phyloP scores from a whole-genome alignment of 2,888 invertebrate genomes.

The Drosophila rellima region DNA sequence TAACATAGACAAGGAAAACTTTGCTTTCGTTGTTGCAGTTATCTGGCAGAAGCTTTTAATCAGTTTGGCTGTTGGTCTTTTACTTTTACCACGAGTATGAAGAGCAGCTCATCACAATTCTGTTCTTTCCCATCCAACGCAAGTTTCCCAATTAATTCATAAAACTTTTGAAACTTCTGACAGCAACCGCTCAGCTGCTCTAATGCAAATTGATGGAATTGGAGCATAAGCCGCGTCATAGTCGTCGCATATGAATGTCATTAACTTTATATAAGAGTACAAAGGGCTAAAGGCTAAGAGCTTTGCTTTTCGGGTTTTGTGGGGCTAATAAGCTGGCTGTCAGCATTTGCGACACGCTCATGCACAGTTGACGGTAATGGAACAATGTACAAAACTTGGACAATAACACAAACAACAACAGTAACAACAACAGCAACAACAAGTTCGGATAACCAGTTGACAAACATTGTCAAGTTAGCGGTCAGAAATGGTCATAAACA shows the following conservation, averaged over 20 bases:
- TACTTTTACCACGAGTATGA: constrained; percentile 6
- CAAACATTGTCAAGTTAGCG: constrained; percentile 59
- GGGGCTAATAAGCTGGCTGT: constrained; percentile 56
- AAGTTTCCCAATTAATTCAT: constrained; percentile 73
- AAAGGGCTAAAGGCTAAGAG: constrained; percentile 17
- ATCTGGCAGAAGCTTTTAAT: constrained; percentile 54
- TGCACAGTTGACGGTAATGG: constrained; percentile 34
- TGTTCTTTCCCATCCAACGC: constrained; percentile 23
- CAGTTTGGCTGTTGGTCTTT: constrained; percentile 46
- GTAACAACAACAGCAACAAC: constrained; percentile 10
- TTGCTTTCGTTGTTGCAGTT: constrained; percentile 19
- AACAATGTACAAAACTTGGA: constrained; percentile 59
- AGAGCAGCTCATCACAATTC: constrained; percentile 15
- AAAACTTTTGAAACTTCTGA: constrained; percentile 63
- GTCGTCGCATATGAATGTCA: constrained; percentile 45
- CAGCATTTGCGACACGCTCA: constrained; percentile 69
- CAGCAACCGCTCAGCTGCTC: constrained; percentile 39
- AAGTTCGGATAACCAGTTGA: constrained; percentile 57
- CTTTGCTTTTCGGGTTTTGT: constrained; percentile 3
- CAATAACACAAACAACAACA: constrained; percentile 31
- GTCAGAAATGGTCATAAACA: constrained; percentile 66
- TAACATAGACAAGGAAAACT: constrained; percentile 28
- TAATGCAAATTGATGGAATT: constrained; percentile 69
- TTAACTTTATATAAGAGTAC: constrained; percentile 43
- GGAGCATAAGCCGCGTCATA: constrained; percentile 60